Base-by-base conservation (phyloP, 37 sponge, comb jelly and placozoan genomes). In the Beroe forskalii region DNA sequence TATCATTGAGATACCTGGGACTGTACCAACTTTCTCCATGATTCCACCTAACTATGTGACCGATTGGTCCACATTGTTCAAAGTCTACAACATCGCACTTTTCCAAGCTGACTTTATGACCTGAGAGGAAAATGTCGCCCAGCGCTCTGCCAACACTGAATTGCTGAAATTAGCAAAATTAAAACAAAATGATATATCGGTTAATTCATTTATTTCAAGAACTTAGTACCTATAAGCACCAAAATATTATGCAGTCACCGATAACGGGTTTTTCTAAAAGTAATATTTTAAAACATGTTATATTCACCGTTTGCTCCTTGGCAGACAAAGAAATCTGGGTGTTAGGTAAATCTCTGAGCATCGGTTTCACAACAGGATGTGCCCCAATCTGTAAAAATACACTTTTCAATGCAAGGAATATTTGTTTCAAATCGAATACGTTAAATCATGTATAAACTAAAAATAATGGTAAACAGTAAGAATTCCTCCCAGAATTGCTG, bases 301-400 rank as follows among this genome's bases (percentile, higher is more conserved):
- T 64, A 72, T 8, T 28, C 40, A 72, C 76, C 76, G 76, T 17
- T 27, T 72, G 38, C 8, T 72, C 76, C 23, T 36, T 72, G 1
- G 76, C 38, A 72, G 40, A 27, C 40, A 72, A 12, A 36, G 8
- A 72, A 8, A 72, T 32, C 14, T 27, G 20, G 6, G 40, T 72
- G 40, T 72, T 72, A 8, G 76, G 76, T 27, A 72, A 27, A 33
- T 72, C 76, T 38, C 76, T 32, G 40, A 72, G 40, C 76, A 72
- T 72, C 4, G 76, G 76, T 33, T 72, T 72, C 14, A 72, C 27
- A 22, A 72, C 40, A 35, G 76, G 76, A 33, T 72, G 76, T 8
- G 40, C 76, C 23, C 76, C 76, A 72, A 72, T 72, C 40, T 64
- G 66, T 8, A n/a, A n/a, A 64, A 22, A 64, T 27, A 64, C 9